Percentiles rank a stretch among this genome's conserved stretches.
These are phyloP conservation scores for Pampusana beccarii DNA, from an alignment of 2,113 vertebrate species.

Conservation along the genomic window DNA sequence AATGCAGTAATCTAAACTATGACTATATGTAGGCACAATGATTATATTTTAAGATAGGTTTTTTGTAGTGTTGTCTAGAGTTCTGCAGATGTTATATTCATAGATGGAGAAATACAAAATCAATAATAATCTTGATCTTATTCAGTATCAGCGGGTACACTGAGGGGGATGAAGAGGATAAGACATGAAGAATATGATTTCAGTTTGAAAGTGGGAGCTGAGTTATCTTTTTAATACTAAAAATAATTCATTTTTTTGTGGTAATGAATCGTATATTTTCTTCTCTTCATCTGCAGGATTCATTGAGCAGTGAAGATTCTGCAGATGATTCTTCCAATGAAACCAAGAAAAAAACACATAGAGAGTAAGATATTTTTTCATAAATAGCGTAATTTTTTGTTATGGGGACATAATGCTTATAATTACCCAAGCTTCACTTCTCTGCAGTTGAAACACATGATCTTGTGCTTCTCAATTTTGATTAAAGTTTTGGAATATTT, in stretches of 20 bases:
- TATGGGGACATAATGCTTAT: not conserved
- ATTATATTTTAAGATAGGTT: not conserved
- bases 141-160: not conserved
- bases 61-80: not conserved
- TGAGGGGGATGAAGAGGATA: not conserved
- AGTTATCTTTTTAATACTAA: not conserved
- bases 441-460: not conserved
- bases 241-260: conserved; percentile 1
- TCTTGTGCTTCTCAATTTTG: not conserved
- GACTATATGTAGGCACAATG: not conserved
- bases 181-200: not conserved
- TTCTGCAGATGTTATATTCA: not conserved
- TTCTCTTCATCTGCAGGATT: conserved; percentile 78
- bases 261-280: not conserved
- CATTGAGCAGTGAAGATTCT: conserved; percentile 89
- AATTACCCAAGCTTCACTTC: not conserved
- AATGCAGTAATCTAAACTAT: not conserved
- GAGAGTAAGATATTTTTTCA: conserved; percentile 78
- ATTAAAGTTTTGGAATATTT: not conserved
- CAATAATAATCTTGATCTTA: not conserved
- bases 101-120: conserved; percentile 26
- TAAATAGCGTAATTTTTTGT: not conserved
- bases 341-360: conserved; percentile 84
- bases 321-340: conserved; percentile 81
- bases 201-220: not conserved